Conservation (phyloP, 2,113 vertebrate genomes). For the Pungitius pungitius region DNA sequence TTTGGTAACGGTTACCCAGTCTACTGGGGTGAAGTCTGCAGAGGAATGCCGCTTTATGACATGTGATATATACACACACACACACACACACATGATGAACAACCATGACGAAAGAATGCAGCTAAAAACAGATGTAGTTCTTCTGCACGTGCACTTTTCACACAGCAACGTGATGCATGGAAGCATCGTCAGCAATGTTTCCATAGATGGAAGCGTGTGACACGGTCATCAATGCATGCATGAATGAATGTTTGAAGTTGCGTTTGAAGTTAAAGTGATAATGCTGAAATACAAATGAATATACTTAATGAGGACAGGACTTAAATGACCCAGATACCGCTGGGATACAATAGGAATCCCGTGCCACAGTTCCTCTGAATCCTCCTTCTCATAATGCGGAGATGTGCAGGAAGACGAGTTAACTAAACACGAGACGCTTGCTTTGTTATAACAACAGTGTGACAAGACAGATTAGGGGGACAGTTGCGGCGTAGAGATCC, state of each 20-base stretch:
- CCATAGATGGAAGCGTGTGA: background rate
- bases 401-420: background rate
- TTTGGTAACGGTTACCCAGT: background rate
- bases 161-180: background rate
- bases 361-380: background rate
- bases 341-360: background rate
- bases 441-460: background rate
- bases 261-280: background rate
- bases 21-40: background rate
- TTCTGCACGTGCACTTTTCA: background rate
- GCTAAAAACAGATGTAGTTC: background rate
- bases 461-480: background rate
- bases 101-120: background rate
- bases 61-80: too few species aligned
- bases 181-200: background rate
- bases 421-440: background rate
- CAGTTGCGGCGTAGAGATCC: constrained; percentile 28
- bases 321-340: background rate
- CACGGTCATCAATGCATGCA: too few species aligned
- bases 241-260: background rate
- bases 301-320: background rate
- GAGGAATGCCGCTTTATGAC: background rate
- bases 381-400: background rate
- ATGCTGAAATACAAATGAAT: background rate
- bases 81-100: background rate